Evolutionary conservation across 2,888 invertebrate species (phyloP).

Genomic region (Galeopsomyia nigrocyanea): DNA sequence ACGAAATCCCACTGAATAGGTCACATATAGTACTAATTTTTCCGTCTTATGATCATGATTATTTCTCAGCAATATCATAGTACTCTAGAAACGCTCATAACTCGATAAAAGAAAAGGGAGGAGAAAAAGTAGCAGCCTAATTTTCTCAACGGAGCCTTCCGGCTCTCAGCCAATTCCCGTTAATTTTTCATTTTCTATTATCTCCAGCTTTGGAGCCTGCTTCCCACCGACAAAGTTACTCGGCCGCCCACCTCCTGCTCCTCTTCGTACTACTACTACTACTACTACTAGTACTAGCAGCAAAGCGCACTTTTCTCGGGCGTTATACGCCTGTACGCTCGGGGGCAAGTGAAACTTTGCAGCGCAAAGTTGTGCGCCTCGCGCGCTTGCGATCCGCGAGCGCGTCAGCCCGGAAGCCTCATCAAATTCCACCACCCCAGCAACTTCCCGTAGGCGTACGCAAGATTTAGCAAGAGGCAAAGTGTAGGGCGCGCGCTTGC

Average conservation of each 20-base stretch:
- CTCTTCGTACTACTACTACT: too few relatives aligned
- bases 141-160: slow-evolving; percentile 43
- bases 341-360: slow-evolving; percentile 41
- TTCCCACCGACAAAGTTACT: neutral
- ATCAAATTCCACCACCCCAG: slow-evolving; percentile 58
- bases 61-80: too few relatives aligned
- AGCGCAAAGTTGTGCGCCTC: slow-evolving; percentile 54
- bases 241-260: too few relatives aligned
- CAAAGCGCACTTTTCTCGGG: slow-evolving; percentile 39
- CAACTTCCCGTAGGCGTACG: slow-evolving; percentile 47
- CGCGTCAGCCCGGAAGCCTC: slow-evolving; percentile 65
- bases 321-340: slow-evolving; percentile 7
- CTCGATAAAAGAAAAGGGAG: too few relatives aligned
- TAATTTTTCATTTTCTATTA: slow-evolving; percentile 41
- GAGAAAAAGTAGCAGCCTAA: slow-evolving; percentile 34
- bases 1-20: too few relatives aligned
- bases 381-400: slow-evolving; percentile 59
- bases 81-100: too few relatives aligned
- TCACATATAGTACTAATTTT: too few relatives aligned
- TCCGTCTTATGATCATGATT: too few relatives aligned
- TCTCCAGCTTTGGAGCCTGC: neutral
- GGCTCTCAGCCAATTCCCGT: slow-evolving; percentile 31
- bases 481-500: slow-evolving; percentile 56
- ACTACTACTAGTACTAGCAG: neutral
- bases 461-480: slow-evolving; percentile 55